Percentiles rank a stretch among this genome's conserved stretches.
Evolutionary conservation across 2,113 vertebrate species (phyloP).

Genomic region (Jacana jacana): DNA sequence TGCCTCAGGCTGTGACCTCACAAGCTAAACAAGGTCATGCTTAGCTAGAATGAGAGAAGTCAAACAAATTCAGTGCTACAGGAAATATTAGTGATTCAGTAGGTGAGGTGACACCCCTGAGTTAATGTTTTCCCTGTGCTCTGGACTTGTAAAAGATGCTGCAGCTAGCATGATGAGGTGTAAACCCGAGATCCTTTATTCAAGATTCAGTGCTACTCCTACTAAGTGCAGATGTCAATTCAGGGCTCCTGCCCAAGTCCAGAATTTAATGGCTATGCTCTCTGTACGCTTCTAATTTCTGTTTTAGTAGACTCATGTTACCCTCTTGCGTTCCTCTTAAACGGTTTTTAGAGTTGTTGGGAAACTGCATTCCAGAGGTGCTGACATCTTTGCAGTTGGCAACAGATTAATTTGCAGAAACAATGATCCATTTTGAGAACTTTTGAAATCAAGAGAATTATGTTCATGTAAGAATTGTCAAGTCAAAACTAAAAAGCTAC

Average conservation of each 20-base stretch:
- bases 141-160: neutral
- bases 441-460: neutral
- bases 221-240: neutral
- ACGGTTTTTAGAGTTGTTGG: neutral
- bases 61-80: neutral
- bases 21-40: neutral
- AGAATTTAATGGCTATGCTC: neutral
- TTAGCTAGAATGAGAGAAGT: slow-evolving; percentile 13
- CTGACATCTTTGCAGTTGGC: neutral
- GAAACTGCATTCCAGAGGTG: neutral
- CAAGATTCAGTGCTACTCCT: neutral
- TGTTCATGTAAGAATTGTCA: neutral
- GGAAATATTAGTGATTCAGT: slow-evolving; percentile 16
- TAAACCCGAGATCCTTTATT: neutral
- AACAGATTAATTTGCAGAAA: neutral
- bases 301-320: neutral
- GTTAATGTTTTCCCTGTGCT: slow-evolving; percentile 1
- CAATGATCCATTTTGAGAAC: neutral
- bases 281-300: neutral
- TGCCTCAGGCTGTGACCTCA: neutral
- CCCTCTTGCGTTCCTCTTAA: neutral
- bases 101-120: neutral
- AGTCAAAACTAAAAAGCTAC: neutral
- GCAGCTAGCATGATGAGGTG: neutral
- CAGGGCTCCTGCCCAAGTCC: neutral